These are phyloP conservation scores for Drosophila prosaltans DNA, from an alignment of 1,140 invertebrate species.

Conservation along the genomic window DNA sequence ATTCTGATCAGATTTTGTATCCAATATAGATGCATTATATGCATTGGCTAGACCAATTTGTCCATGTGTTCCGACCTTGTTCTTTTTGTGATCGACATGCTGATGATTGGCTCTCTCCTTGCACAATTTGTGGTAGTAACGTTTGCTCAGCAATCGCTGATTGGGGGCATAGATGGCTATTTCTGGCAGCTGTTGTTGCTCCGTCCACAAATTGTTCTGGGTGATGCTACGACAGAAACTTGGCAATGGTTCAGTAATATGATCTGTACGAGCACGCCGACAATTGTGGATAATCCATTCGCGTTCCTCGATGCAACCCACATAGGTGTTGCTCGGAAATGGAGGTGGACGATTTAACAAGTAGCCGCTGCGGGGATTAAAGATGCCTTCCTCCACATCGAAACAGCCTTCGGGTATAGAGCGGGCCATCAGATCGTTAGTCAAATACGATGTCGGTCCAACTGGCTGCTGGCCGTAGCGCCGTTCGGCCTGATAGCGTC, in stretches of 20 bases:
- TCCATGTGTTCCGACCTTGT: neutral
- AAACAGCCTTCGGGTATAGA: constrained; percentile 33
- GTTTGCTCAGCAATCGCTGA: constrained; percentile 27
- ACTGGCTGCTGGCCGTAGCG: constrained; percentile 59
- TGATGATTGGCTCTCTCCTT: neutral
- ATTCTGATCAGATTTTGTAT: neutral
- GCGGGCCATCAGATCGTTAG: constrained; percentile 38
- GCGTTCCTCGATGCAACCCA: constrained; percentile 50
- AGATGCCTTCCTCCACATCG: constrained; percentile 68
- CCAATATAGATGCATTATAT: no score
- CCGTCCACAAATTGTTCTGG: constrained; percentile 50
- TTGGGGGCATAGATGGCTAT: constrained; percentile 52
- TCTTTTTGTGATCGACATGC: neutral
- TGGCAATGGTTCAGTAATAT: constrained; percentile 39
- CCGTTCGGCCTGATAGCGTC: constrained; percentile 60
- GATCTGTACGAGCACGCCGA: constrained; percentile 22
- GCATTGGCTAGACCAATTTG: neutral
- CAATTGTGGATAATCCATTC: constrained; percentile 57
- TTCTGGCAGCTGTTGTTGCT: constrained; percentile 22
- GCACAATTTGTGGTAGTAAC: constrained; percentile 58
- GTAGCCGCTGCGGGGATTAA: constrained; percentile 43
- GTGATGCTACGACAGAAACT: constrained; percentile 48
- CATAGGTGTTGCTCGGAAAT: constrained; percentile 33
- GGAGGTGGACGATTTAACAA: constrained; percentile 47
- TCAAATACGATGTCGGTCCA: constrained; percentile 59